A percentile compares a stretch with the other conserved stretches of the same genome.
Conservation (phyloP, 1,140 invertebrate genomes). For the Holcopasites calliopsidis region DNA sequence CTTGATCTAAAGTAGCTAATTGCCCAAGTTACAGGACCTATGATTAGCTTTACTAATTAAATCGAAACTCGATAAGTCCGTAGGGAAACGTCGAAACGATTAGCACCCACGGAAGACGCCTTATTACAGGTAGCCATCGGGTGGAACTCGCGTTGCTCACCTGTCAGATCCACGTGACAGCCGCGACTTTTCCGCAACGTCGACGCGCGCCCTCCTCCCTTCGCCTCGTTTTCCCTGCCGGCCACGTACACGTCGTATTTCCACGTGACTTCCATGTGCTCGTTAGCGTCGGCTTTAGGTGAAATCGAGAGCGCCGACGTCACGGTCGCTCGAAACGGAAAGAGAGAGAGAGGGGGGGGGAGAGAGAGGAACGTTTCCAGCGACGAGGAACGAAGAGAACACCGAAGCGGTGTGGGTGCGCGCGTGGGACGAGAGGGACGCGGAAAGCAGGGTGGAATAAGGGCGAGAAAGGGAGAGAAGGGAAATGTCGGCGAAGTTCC, state of each 20-base stretch:
- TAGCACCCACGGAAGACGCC: no score
- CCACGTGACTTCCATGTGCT: slow-evolving; percentile 79
- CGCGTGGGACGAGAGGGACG: not conserved
- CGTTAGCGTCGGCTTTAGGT: slow-evolving; percentile 79
- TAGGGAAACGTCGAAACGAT: no score
- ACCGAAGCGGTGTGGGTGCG: no score
- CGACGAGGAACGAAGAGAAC: not conserved
- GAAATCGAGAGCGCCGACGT: slow-evolving; percentile 77
- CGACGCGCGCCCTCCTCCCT: not conserved
- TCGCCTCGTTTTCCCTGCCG: slow-evolving; percentile 12
- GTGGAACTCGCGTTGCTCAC: no score
- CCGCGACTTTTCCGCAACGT: slow-evolving; percentile 43
- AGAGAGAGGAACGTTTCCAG: not conserved
- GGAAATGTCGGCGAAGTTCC: slow-evolving; percentile 61
- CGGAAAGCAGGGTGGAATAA: not conserved
- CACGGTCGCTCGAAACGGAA: slow-evolving; percentile 63
- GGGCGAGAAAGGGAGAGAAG: slow-evolving; percentile 25
- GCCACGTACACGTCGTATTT: slow-evolving; percentile 62
- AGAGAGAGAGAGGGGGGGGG: slow-evolving; percentile 1
- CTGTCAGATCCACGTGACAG: slow-evolving; percentile 62
- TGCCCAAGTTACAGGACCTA: no score
- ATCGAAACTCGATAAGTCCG: no score
- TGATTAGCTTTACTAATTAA: no score
- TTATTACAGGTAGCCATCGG: no score
- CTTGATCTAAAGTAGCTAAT: no score